A percentile compares a stretch with the other conserved stretches of the same genome.
These are phyloP conservation scores for Armadillidium nasatum DNA, from an alignment of 1,140 invertebrate genomes.

Conservation along the genomic window DNA sequence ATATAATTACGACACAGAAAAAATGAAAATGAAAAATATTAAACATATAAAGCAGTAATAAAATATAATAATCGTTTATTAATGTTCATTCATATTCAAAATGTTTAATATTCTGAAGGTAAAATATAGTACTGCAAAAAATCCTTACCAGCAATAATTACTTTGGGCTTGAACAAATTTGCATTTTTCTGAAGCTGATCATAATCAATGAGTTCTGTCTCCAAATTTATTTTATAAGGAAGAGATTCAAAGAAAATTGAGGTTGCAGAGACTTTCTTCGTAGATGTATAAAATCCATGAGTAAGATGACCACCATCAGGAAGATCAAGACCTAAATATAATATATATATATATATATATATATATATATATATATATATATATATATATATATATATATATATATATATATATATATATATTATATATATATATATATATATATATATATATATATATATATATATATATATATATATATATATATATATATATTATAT, in stretches of 20 bases:
- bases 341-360: too few relatives aligned
- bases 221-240: slow-evolving; percentile 79
- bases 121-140: neutral
- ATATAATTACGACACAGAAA: too few relatives aligned
- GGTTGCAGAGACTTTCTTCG: slow-evolving; percentile 92
- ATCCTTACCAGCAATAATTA: slow-evolving; percentile 80
- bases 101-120: too few relatives aligned
- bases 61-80: neutral
- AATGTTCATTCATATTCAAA: too few relatives aligned
- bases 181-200: slow-evolving; percentile 77
- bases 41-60: slow-evolving; percentile 31
- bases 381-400: too few relatives aligned
- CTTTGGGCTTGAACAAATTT: slow-evolving; percentile 78
- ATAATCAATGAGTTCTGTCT: slow-evolving; percentile 90
- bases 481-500: too few relatives aligned
- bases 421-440: too few relatives aligned
- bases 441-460: too few relatives aligned
- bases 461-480: too few relatives aligned
- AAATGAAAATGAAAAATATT: slow-evolving; percentile 13
- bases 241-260: slow-evolving; percentile 98
- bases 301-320: slow-evolving; percentile 95
- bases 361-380: too few relatives aligned
- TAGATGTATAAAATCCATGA: slow-evolving; percentile 86
- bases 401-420: too few relatives aligned
- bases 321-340: slow-evolving; percentile 67